Base-by-base conservation (phyloP, 2,888 invertebrate species). In the Pseudanteris insignis region DNA sequence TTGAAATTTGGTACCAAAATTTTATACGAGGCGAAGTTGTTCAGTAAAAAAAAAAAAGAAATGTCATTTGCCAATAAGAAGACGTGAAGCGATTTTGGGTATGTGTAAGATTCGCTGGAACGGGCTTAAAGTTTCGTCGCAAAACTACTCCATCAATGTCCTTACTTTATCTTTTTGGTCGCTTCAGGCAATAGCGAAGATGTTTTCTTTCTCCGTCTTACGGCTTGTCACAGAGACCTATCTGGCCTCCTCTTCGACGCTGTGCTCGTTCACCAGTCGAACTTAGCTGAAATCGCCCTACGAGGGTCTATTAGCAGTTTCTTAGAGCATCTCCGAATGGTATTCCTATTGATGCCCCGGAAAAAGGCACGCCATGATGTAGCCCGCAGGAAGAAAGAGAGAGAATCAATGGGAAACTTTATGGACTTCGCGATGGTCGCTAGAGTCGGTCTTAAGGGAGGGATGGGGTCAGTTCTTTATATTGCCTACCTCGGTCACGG, bases 231-330 rank as follows among this genome's bases (percentile, higher is more conserved):
- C 24, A 21, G 4, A 5, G 21, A 3, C 26, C 50, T 41, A 24
- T 53, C 46, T n/a, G n/a, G n/a, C n/a, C n/a, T n/a, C n/a, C n/a
- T n/a, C n/a, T n/a, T n/a, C n/a, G n/a, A n/a, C n/a, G n/a, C n/a
- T n/a, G n/a, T n/a, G n/a, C n/a, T 47, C 46, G 46, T 46, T 54
- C 55, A 63, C 60, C 57, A 57, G 47, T 43, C 47, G 60, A 57
- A 50, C 61, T 41, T 24, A 51, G 32, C 53, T 57, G 57, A 33
- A 46, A 14, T 26, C 34, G 55, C 46, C 50, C 41, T 43, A 13
- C 51, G 46, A 58, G 51, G 62, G 67, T 78, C 76, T 76, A 77
- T 78, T 78, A 78, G 74, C 74, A 76, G 77, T 78, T 77, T 76
- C 76, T 76, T 76, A 75, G 74, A 75, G 69, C 75, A 71, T 67